Evolutionary conservation across 37 sponge, comb jelly and placozoan species (phyloP).

Genomic region (Oopsacas minuta): DNA sequence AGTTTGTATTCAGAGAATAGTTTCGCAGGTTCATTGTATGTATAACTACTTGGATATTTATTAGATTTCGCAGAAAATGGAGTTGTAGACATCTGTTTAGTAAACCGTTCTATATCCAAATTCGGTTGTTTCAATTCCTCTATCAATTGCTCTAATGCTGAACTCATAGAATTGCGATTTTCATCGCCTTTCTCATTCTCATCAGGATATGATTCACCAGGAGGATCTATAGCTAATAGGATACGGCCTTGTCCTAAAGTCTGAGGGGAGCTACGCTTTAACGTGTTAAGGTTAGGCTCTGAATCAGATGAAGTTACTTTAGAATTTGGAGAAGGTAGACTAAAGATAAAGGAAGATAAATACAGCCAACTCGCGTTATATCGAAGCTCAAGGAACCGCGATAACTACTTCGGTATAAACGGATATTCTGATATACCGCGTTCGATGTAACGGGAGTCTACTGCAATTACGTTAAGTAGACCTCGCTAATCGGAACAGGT

Average conservation of each 20-base stretch:
- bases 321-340: too few species aligned
- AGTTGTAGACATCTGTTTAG: not conserved
- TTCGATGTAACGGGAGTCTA: too few species aligned
- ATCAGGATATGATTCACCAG: not conserved
- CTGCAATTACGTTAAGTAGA: too few species aligned
- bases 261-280: not conserved
- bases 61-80: slow-evolving; percentile 12
- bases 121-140: slow-evolving; percentile 17
- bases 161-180: slow-evolving; percentile 3
- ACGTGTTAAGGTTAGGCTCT: not conserved
- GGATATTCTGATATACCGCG: too few species aligned
- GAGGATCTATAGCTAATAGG: not conserved
- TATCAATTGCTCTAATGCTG: not conserved
- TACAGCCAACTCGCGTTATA: too few species aligned
- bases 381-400: too few species aligned
- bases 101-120: slow-evolving; percentile 16
- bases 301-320: not conserved
- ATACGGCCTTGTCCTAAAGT: not conserved
- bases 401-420: too few species aligned
- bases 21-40: not conserved
- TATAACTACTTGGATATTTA: not conserved
- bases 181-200: not conserved
- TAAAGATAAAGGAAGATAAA: too few species aligned
- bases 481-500: too few species aligned
- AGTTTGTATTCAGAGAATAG: not conserved